Percentiles rank a stretch among this genome's conserved stretches.
Evolutionary conservation across 2,113 vertebrate species (phyloP).

Genomic region (Genyomyrus donnyi): DNA sequence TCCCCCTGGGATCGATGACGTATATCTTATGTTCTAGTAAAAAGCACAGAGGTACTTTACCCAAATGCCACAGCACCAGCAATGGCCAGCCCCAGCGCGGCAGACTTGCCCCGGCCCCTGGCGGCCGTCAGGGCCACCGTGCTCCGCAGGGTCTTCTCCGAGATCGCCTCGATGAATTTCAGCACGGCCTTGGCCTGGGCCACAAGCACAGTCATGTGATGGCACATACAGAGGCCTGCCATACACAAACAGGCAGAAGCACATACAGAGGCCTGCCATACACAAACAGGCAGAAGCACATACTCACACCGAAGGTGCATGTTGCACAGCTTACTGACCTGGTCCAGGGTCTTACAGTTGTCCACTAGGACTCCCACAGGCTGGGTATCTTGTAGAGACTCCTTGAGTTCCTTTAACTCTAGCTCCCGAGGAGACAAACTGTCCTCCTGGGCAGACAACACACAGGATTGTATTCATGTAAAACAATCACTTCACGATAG

Average conservation of each 20-base stretch:
- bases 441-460: slow-evolving; percentile 64
- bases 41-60: slow-evolving; percentile 46
- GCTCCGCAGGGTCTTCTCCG: slow-evolving; percentile 90
- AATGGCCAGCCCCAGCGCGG: slow-evolving; percentile 87
- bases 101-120: slow-evolving; percentile 91
- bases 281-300: background rate
- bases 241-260: no score
- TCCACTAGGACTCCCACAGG: slow-evolving; percentile 88
- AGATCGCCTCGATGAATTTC: slow-evolving; percentile 93
- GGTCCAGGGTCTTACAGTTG: slow-evolving; percentile 85
- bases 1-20: background rate
- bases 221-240: no score
- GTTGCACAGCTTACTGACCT: slow-evolving; percentile 61
- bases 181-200: slow-evolving; percentile 82
- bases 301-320: no score
- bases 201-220: background rate
- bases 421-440: slow-evolving; percentile 64
- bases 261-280: background rate
- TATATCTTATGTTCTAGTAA: background rate
- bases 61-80: slow-evolving; percentile 93
- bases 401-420: slow-evolving; percentile 83
- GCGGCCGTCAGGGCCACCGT: slow-evolving; percentile 90
- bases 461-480: background rate
- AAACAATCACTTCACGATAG: background rate
- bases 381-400: slow-evolving; percentile 89